A percentile compares a stretch with the other conserved stretches of the same genome.
Evolutionary conservation across 2,888 invertebrate genomes (phyloP).

Genomic region (Parnassius smintheus): DNA sequence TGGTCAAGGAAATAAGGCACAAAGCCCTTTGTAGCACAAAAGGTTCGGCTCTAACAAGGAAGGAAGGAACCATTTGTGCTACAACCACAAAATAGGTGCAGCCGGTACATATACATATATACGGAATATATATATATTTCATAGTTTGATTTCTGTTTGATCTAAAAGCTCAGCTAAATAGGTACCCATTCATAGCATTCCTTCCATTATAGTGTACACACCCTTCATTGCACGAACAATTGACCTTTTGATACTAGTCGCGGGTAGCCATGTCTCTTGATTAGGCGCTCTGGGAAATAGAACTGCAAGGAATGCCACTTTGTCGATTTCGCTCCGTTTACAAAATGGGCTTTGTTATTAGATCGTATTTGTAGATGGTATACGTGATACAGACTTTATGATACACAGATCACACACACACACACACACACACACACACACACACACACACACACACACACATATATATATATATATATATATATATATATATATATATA

Average conservation of each 20-base stretch:
- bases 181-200: constrained; percentile 16
- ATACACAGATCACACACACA: too few species aligned
- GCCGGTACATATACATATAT: too few species aligned
- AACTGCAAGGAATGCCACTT: constrained; percentile 23
- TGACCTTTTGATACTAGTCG: constrained; percentile 22
- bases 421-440: too few species aligned
- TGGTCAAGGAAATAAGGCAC: too few species aligned
- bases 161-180: constrained; percentile 1
- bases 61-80: too few species aligned
- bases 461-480: too few species aligned
- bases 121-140: neutral
- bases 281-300: constrained; percentile 24
- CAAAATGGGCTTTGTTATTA: constrained; percentile 13
- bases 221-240: constrained; percentile 25
- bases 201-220: constrained; percentile 20
- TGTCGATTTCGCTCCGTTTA: constrained; percentile 16
- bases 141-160: constrained; percentile 8
- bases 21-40: too few species aligned
- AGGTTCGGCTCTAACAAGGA: too few species aligned
- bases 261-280: constrained; percentile 25
- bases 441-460: too few species aligned
- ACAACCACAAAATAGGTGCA: too few species aligned
- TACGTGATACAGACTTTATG: neutral
- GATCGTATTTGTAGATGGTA: constrained; percentile 14
- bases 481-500: too few species aligned